Evolutionary conservation across 92 coral and sea anemone genomes (phyloP).

Genomic region (Epizoanthus scotinus): DNA sequence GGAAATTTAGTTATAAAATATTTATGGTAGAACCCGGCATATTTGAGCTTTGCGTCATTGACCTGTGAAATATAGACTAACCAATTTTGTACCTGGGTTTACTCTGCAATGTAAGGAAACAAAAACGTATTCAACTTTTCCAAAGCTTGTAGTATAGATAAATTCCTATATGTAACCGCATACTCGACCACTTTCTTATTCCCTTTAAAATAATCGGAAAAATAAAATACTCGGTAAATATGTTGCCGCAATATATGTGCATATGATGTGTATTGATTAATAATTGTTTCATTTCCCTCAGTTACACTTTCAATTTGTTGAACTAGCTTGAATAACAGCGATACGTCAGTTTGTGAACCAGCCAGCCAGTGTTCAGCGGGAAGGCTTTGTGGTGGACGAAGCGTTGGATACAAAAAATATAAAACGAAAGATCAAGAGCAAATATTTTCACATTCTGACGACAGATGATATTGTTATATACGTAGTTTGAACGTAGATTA

Average conservation of each 20-base stretch:
- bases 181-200: neutral
- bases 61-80: neutral
- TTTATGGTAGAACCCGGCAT: neutral
- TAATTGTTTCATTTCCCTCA: too few species aligned
- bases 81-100: neutral
- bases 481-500: neutral
- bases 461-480: neutral
- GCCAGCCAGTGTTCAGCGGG: too few species aligned
- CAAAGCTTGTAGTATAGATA: too few species aligned
- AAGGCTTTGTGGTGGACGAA: conserved; percentile 3
- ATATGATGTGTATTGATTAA: too few species aligned
- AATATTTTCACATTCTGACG: neutral
- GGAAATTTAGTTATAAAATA: conserved; percentile 13
- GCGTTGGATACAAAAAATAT: neutral
- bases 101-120: neutral
- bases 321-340: neutral
- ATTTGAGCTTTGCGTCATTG: neutral
- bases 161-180: neutral
- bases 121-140: neutral
- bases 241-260: neutral
- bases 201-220: neutral
- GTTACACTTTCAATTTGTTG: neutral
- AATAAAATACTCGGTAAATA: neutral
- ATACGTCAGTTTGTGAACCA: neutral
- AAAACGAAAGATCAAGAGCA: neutral